Evolutionary conservation across 2,888 invertebrate genomes (phyloP).

Genomic region (Morpho deidamia): DNA sequence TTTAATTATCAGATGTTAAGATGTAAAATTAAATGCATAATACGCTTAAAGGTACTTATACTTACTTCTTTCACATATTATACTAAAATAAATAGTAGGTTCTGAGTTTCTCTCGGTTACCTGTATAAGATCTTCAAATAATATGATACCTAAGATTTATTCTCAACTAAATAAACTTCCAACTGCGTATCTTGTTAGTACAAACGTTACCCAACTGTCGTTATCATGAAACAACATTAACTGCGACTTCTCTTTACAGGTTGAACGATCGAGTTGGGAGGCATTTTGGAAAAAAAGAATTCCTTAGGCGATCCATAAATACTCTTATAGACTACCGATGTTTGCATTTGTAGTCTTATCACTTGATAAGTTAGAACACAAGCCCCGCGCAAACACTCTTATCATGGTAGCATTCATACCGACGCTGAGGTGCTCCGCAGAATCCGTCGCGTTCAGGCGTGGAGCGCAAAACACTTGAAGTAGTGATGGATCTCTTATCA

Average conservation of each 20-base stretch:
- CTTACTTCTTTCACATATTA: too few species aligned
- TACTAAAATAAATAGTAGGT: too few species aligned
- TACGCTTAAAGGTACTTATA: too few species aligned
- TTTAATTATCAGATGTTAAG: too few species aligned
- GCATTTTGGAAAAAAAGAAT: constrained; percentile 58
- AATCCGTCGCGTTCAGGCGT: constrained; percentile 45
- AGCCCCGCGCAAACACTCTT: constrained; percentile 69
- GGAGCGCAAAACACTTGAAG: constrained; percentile 46
- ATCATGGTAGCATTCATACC: constrained; percentile 69
- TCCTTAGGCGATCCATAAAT: constrained; percentile 69
- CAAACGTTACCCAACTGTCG: too few species aligned
- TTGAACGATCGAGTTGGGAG: constrained; percentile 45
- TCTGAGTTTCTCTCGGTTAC: too few species aligned
- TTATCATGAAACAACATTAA: constrained; percentile 23
- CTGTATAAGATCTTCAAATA: too few species aligned
- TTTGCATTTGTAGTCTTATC: constrained; percentile 70
- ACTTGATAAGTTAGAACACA: constrained; percentile 75
- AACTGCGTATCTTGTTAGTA: too few species aligned
- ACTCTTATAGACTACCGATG: constrained; percentile 66
- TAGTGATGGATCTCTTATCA: constrained; percentile 33
- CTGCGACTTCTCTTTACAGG: constrained; percentile 54
- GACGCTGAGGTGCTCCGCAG: constrained; percentile 54
- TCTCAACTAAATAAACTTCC: too few species aligned
- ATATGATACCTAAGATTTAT: neutral
- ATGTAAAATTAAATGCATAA: too few species aligned